Evolutionary conservation across 2,113 vertebrate genomes (phyloP).

Genomic region (Podilymbus podiceps): DNA sequence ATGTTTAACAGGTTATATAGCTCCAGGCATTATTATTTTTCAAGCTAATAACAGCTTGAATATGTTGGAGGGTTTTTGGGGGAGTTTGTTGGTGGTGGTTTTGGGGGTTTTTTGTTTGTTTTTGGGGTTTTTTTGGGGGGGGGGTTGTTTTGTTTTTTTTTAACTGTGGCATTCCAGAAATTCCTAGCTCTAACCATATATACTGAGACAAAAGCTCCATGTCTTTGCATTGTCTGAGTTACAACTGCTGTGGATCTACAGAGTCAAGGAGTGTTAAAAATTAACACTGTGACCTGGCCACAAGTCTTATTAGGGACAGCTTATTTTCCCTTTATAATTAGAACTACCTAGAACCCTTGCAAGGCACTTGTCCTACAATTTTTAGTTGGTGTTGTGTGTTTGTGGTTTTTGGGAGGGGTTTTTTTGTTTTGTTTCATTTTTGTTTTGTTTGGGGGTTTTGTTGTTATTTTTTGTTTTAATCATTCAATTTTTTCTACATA

Average conservation of each 20-base stretch:
- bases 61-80: too few species aligned
- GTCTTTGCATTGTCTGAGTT: background rate
- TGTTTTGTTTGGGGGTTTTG: too few species aligned
- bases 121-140: too few species aligned
- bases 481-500: background rate
- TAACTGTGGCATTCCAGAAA: background rate
- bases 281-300: background rate
- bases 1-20: conserved; percentile 3
- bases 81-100: too few species aligned
- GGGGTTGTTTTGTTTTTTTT: background rate
- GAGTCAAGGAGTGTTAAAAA: background rate
- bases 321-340: background rate
- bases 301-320: background rate
- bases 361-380: background rate
- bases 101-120: too few species aligned
- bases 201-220: background rate
- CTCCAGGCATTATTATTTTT: conserved; percentile 27
- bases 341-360: background rate
- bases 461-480: background rate
- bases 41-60: background rate
- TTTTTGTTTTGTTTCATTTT: too few species aligned
- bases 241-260: background rate
- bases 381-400: too few species aligned
- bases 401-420: too few species aligned
- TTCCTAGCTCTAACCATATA: background rate